phyloP scores from a whole-genome alignment of 2,888 invertebrate genomes.

The Syrista parreyssii region DNA sequence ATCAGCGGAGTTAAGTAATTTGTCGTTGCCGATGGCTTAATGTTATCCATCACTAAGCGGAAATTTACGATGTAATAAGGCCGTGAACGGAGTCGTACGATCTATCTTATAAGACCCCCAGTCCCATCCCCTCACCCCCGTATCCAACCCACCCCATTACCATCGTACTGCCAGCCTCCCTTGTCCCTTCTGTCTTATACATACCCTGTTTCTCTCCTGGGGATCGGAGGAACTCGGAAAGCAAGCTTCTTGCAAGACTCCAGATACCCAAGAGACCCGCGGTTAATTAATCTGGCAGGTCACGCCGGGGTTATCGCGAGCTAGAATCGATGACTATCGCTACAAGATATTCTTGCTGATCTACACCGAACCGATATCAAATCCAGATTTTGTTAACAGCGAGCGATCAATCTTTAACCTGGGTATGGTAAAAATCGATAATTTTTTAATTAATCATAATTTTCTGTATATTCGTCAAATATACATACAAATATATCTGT shows the following conservation, averaged over 20 bases:
- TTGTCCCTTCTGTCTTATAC: not conserved
- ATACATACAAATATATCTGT: not conserved
- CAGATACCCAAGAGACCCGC: constrained; percentile 19
- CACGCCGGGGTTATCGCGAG: constrained; percentile 24
- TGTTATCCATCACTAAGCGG: constrained; percentile 58
- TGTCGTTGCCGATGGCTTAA: constrained; percentile 59
- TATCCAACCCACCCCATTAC: constrained; percentile 17
- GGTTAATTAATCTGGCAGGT: constrained; percentile 31
- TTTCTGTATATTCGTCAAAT: not conserved
- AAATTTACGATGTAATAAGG: constrained; percentile 61
- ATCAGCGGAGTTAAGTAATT: constrained; percentile 53
- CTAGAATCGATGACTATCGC: constrained; percentile 26
- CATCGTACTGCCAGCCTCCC: constrained; percentile 12
- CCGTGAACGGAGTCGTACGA: constrained; percentile 49
- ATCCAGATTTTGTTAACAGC: too few relatives aligned
- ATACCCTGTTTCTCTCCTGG: constrained; percentile 1
- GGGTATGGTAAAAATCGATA: not conserved
- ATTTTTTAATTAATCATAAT: not conserved
- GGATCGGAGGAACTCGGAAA: constrained; percentile 12
- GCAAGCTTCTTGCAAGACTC: constrained; percentile 19
- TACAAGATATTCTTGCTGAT: not conserved
- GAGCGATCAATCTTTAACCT: not conserved
- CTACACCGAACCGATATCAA: not conserved
- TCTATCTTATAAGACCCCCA: constrained; percentile 44
- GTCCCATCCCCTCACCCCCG: constrained; percentile 17